Base-by-base conservation (phyloP, 2,797 vertebrate species). In the Phalloptychus januarius region DNA sequence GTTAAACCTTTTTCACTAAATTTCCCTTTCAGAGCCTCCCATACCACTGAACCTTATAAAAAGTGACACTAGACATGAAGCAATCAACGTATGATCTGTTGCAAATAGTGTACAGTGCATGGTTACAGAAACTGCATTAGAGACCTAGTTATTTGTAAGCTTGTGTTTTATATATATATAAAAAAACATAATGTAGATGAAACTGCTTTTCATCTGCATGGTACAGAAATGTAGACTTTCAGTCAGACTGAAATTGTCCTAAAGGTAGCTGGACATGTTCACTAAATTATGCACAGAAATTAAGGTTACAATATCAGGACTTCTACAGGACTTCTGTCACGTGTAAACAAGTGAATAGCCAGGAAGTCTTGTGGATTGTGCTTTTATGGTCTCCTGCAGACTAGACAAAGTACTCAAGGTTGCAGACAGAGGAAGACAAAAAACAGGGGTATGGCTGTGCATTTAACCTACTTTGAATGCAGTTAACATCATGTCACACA, bases 31-130 rank as follows among this genome's bases (percentile, higher is more conserved):
- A 78, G 65, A 63, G 28, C 86, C 80, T 89, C 46, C 38, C 44
- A 78, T 73, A 79, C 83, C 74, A 40, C 78, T 72, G 61, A 80
- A 72, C 75, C 82, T 79, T 72, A 50, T 84, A 89, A 93, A 90
- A 91, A 78, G 72, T 50, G 87, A 91, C 74, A 88, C 85, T 80
- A 61, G 48, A 79, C 38, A 48, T 82, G 45, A 86, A 91, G 92
- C 86, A 92, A 88, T 78, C 84, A 76, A 48, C 2, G 33, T 79
- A 76, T 81, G 87, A 58, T 31, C 25, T 28, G 78, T 83, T 33
- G 71, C 70, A 86, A 88, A 93, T 90, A 87, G 78, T 42, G 58
- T 23, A n/a, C 40, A 70, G 44, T 76, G 75, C 63, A 72, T 82
- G 76, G 67, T 38, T 83, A 79, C 76, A 81, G 45, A 76, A 65